These are phyloP conservation scores for Orthonychiurus folsomi DNA, from an alignment of 2,888 invertebrate species.

Conservation along the genomic window DNA sequence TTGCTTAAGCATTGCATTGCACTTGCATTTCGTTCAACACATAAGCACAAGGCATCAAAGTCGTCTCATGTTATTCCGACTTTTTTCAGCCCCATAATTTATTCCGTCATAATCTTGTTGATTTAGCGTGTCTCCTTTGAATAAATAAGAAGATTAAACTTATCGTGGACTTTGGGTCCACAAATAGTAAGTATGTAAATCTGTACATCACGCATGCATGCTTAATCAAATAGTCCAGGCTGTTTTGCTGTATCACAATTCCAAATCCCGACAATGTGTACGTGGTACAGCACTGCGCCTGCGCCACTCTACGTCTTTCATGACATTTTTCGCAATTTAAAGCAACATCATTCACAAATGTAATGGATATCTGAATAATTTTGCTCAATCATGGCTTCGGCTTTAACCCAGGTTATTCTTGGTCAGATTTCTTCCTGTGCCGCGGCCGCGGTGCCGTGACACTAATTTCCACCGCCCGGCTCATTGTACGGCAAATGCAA, in stretches of 20 bases:
- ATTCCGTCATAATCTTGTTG: background rate
- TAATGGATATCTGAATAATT: too few species aligned
- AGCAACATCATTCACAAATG: too few species aligned
- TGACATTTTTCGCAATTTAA: background rate
- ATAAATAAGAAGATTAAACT: background rate
- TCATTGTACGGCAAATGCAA: too few species aligned
- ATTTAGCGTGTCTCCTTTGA: background rate
- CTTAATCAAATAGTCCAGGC: background rate
- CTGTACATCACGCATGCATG: constrained; percentile 30
- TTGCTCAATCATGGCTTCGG: too few species aligned
- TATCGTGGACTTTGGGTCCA: background rate
- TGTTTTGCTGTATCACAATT: background rate
- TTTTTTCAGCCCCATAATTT: background rate
- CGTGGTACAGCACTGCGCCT: background rate
- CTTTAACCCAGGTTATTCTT: too few species aligned
- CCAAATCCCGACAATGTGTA: background rate
- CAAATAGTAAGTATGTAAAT: constrained; percentile 25
- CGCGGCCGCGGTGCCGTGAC: too few species aligned
- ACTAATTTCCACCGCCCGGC: too few species aligned
- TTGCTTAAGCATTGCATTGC: too few species aligned
- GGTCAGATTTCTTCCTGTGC: too few species aligned
- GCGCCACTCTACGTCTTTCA: background rate
- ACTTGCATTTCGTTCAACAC: too few species aligned
- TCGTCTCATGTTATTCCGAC: background rate
- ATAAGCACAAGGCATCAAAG: background rate